These are phyloP conservation scores for Pardosa pseudoannulata DNA, from an alignment of 2,888 invertebrate genomes.

Conservation along the genomic window DNA sequence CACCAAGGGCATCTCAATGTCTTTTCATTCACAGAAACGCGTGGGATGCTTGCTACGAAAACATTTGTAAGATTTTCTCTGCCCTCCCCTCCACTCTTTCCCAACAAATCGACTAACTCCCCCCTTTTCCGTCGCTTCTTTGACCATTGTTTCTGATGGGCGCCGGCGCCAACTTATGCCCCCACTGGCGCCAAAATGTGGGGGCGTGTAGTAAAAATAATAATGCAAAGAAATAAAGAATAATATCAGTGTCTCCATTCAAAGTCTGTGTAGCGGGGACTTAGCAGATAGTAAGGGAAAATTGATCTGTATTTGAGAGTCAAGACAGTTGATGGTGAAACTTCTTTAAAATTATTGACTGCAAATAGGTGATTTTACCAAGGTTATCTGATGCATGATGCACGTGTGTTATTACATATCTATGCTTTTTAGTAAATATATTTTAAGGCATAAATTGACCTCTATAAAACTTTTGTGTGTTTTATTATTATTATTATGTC, in stretches of 20 bases:
- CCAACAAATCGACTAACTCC: background rate
- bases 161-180: conserved; percentile 37
- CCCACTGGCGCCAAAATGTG: conserved; percentile 36
- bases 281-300: no score
- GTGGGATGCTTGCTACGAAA: conserved; percentile 36
- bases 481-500: no score
- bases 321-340: no score
- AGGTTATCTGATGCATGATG: no score
- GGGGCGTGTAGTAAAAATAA: background rate
- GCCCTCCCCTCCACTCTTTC: background rate
- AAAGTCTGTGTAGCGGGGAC: background rate
- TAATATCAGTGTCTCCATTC: background rate
- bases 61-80: conserved; percentile 52
- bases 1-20: background rate
- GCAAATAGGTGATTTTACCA: no score
- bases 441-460: no score
- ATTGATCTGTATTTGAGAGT: no score
- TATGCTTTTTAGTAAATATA: no score
- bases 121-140: conserved; percentile 1
- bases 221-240: background rate
- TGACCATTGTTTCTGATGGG: conserved; percentile 50
- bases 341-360: no score
- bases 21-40: conserved; percentile 49
- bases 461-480: no score
- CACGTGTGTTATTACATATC: no score